A percentile compares a stretch with the other conserved stretches of the same genome.
Conservation (phyloP, 30 jellyfish, hydroid and myxozoan genomes). For the Turritopsis dohrnii region DNA sequence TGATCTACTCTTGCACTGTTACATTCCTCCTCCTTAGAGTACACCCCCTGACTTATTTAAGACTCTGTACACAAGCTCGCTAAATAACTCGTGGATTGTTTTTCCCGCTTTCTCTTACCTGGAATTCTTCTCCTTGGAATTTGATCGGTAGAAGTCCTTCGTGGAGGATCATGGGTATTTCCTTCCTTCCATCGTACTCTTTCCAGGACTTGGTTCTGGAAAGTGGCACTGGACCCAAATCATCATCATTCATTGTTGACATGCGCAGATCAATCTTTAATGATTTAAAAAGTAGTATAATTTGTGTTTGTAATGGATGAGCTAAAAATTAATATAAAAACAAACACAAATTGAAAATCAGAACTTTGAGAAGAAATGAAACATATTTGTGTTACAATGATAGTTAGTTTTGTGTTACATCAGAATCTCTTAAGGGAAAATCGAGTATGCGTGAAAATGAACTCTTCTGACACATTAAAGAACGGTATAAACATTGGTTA, state of each 20-base stretch:
- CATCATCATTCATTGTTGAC: slow-evolving; percentile 16
- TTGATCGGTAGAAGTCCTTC: slow-evolving; percentile 39
- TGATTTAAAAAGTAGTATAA: neutral
- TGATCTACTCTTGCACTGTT: no score
- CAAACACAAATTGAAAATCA: neutral
- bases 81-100: neutral
- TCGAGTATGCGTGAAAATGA: neutral
- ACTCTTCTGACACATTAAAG: neutral
- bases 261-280: neutral
- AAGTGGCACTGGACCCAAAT: neutral
- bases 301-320: no score
- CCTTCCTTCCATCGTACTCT: slow-evolving; percentile 38
- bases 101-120: neutral
- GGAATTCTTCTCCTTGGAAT: slow-evolving; percentile 23
- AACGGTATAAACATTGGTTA: no score
- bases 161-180: slow-evolving; percentile 36
- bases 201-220: slow-evolving; percentile 35
- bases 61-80: neutral
- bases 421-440: neutral
- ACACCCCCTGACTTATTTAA: neutral
- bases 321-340: neutral
- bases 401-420: neutral
- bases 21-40: no score
- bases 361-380: no score
- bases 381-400: neutral